Percentiles rank a stretch among this genome's conserved stretches.
Conservation (phyloP, 1,140 invertebrate species). For the Whitmania pigra region DNA sequence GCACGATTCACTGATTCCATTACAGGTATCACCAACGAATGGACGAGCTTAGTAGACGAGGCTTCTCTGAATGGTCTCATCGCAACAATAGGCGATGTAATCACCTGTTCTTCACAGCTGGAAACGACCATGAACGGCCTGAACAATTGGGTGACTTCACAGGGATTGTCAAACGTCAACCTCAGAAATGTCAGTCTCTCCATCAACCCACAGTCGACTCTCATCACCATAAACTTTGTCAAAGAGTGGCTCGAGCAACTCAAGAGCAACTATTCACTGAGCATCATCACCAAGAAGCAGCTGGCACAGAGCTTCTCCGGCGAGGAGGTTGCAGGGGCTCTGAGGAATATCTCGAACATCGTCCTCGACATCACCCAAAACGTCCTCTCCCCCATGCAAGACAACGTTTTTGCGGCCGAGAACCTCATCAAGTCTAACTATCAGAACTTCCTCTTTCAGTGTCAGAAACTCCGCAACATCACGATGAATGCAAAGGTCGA, state of each 20-base stretch:
- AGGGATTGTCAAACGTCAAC: background rate
- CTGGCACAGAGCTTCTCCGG: background rate
- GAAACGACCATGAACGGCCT: background rate
- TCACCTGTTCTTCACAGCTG: background rate
- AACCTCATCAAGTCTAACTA: background rate
- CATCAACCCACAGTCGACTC: background rate
- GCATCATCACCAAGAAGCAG: background rate
- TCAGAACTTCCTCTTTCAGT: background rate
- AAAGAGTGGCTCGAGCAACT: background rate
- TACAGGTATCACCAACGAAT: too few relatives aligned
- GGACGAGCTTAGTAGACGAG: too few relatives aligned
- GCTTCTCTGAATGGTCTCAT: too few relatives aligned
- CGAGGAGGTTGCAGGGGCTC: background rate
- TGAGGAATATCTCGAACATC: conserved; percentile 1
- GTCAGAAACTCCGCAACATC: background rate
- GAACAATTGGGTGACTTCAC: background rate
- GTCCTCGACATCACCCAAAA: background rate
- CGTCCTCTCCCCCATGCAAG: conserved; percentile 7
- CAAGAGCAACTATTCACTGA: background rate
- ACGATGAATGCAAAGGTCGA: conserved; percentile 9
- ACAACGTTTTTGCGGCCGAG: conserved; percentile 8
- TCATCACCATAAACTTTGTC: background rate
- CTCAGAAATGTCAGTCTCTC: background rate
- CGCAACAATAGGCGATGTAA: too few relatives aligned
- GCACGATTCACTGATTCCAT: too few relatives aligned